phyloP scores from a whole-genome alignment of 2,113 vertebrate species.

The Ranitomeya imitator region DNA sequence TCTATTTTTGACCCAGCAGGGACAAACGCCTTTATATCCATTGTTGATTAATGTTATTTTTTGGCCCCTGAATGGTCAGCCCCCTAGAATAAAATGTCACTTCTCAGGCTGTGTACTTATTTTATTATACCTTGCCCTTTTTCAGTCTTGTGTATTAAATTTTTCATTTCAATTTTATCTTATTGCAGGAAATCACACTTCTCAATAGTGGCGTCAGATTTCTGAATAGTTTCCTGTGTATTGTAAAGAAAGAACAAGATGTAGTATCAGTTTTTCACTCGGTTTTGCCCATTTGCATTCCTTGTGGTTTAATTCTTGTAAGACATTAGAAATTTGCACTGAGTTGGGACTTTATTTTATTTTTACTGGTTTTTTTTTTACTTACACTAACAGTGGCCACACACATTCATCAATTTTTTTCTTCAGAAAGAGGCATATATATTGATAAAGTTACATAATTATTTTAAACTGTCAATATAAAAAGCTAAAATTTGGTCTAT shows the following conservation, averaged over 20 bases:
- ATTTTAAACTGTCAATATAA: not conserved
- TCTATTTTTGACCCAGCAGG: not conserved
- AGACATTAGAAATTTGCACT: not conserved
- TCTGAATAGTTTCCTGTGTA: constrained; percentile 1
- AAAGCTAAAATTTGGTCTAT: not conserved
- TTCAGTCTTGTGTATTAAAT: not conserved
- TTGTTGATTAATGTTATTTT: not conserved
- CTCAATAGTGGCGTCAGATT: constrained; percentile 5
- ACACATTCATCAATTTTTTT: not conserved
- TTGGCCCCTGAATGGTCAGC: not conserved
- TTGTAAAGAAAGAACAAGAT: not conserved
- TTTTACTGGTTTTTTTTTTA: not conserved
- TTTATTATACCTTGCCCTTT: not conserved
- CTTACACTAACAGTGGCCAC: not conserved
- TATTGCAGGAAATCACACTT: constrained; percentile 31
- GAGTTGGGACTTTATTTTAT: not conserved
- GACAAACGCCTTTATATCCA: not conserved
- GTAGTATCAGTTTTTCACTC: not conserved
- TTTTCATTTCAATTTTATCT: not conserved
- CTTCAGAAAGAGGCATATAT: not conserved
- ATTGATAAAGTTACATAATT: not conserved
- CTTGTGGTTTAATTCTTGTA: not conserved
- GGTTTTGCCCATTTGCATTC: not conserved
- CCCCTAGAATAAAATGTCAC: not conserved
- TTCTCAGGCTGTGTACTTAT: not conserved